Conservation (phyloP, 2,888 invertebrate species). For the Dasypolia templi region DNA sequence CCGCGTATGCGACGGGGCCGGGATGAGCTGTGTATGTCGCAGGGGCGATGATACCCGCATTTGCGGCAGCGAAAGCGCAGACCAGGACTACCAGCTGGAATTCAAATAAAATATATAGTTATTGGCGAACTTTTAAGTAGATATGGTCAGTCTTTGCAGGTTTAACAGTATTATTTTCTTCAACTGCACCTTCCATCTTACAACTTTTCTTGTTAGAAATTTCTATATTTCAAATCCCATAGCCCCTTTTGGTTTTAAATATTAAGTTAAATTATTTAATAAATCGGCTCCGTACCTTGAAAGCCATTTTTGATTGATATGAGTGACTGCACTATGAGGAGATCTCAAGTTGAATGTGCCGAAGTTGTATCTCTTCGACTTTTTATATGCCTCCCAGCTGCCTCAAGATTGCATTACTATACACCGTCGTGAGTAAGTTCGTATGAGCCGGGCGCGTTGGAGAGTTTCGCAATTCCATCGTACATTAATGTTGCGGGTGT, state of each 20-base stretch:
- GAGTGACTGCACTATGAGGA: conserved; percentile 81
- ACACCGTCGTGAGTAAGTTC: conserved; percentile 59
- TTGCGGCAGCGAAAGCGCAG: conserved; percentile 80
- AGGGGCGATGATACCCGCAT: conserved; percentile 79
- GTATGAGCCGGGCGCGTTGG: conserved; percentile 76
- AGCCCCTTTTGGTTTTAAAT: background rate
- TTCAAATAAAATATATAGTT: conserved; percentile 12
- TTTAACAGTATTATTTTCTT: background rate
- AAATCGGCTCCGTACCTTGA: conserved; percentile 77
- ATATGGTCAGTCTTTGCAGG: background rate
- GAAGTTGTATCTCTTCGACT: conserved; percentile 72
- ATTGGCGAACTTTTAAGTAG: background rate
- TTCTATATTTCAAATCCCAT: background rate
- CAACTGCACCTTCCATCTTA: background rate
- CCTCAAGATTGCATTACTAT: conserved; percentile 78
- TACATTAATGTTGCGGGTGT: conserved; percentile 47
- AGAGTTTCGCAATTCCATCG: conserved; percentile 68
- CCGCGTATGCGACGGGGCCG: conserved; percentile 68
- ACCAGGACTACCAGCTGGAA: conserved; percentile 81
- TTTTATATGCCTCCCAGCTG: conserved; percentile 80
- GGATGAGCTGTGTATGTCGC: conserved; percentile 75
- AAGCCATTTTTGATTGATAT: conserved; percentile 81
- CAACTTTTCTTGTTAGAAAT: background rate
- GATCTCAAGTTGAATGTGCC: conserved; percentile 84
- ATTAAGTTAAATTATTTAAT: background rate